Evolutionary conservation across 1,140 invertebrate genomes (phyloP).

Genomic region (Bombyx mori): ASM3026992v2 NC_085128.1:92001-92500

Average conservation of each 20-base stretch:
- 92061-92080: no score
- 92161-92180: no score
- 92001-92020: background rate
- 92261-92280: background rate
- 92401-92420: slow-evolving; percentile 10
- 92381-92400: slow-evolving; percentile 19
- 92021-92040: background rate
- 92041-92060: no score
- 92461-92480: slow-evolving; percentile 4
- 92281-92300: background rate
- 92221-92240: background rate
- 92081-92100: no score
- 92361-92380: slow-evolving; percentile 11
- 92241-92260: background rate
- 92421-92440: background rate
- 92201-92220: no score
- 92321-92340: slow-evolving; percentile 9
- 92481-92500: background rate
- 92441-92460: background rate
- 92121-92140: no score
- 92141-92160: no score
- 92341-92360: slow-evolving; percentile 10
- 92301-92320: slow-evolving; percentile 8
- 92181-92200: no score
- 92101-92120: no score